Evolutionary conservation across 1,140 invertebrate species (phyloP).

Genomic region (Drosophila malerkotliana): DNA sequence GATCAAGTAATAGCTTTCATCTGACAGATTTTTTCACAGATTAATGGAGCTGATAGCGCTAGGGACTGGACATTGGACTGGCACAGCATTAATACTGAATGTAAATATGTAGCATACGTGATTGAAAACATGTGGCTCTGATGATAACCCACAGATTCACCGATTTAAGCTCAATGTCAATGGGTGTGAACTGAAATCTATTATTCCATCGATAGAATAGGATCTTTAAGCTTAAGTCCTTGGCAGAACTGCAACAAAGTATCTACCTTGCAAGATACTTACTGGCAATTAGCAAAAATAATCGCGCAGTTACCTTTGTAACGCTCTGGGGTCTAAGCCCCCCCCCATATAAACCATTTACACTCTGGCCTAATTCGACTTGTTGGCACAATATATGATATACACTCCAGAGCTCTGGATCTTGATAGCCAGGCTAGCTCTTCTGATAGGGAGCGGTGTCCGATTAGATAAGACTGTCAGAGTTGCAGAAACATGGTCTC

Average conservation of each 20-base stretch:
- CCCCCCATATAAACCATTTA: conserved; percentile 21
- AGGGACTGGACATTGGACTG: conserved; percentile 38
- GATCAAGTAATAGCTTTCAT: not conserved
- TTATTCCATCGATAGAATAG: not conserved
- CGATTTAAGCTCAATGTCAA: conserved; percentile 32
- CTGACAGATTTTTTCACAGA: conserved; percentile 29
- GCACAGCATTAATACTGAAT: conserved; percentile 11
- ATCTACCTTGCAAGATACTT: not conserved
- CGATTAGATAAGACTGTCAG: conserved; percentile 31
- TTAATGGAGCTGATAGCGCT: conserved; percentile 12
- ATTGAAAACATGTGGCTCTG: conserved; percentile 10
- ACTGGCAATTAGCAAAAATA: conserved; percentile 27
- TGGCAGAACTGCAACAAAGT: conserved; percentile 6
- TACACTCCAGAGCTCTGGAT: conserved; percentile 11
- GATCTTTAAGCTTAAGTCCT: too few relatives aligned
- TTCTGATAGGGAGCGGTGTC: conserved; percentile 11
- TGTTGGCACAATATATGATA: conserved; percentile 8
- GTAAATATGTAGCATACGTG: conserved; percentile 21
- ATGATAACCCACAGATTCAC: conserved; percentile 19
- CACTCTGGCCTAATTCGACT: conserved; percentile 31
- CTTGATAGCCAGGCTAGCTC: conserved; percentile 26
- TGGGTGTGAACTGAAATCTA: not conserved
- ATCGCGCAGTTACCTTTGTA: conserved; percentile 17
- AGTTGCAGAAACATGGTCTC: conserved; percentile 32
- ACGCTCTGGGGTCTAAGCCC: conserved; percentile 9